phyloP scores from a whole-genome alignment of 2,888 invertebrate species.

The Tetanocera ferruginea region DNA sequence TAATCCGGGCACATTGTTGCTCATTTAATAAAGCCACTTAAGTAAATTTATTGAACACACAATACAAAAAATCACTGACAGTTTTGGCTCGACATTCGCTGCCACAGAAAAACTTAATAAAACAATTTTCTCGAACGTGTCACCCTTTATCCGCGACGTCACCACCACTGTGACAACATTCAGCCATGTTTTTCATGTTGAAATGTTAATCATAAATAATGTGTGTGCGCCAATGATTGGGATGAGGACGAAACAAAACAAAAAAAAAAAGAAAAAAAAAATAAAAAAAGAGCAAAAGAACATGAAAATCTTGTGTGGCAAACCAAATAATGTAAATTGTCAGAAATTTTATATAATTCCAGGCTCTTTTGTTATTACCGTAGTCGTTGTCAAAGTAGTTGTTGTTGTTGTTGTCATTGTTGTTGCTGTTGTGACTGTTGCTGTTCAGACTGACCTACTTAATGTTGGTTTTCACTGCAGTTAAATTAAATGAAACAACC shows the following conservation, averaged over 20 bases:
- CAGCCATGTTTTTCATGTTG: background rate
- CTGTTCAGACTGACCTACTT: constrained; percentile 7
- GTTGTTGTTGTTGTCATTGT: background rate
- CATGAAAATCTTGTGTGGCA: background rate
- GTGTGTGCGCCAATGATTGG: background rate
- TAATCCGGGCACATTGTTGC: background rate
- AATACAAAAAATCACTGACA: background rate
- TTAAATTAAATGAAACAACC: background rate
- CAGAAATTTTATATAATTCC: background rate
- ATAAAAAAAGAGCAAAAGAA: background rate
- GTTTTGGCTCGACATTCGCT: background rate
- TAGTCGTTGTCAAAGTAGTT: background rate
- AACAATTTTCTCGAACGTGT: background rate
- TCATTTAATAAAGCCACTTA: background rate
- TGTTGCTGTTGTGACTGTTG: background rate
- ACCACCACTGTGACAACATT: background rate
- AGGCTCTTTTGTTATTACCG: background rate
- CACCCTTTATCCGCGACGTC: background rate
- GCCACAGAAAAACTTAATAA: too few relatives aligned
- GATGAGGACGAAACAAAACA: background rate
- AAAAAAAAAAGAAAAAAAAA: background rate
- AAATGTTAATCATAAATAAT: constrained; percentile 20
- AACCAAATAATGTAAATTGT: constrained; percentile 10
- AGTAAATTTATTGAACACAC: background rate
- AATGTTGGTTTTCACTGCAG: background rate